Evolutionary conservation across 2,113 vertebrate genomes (phyloP).

Genomic region (Melanerpes formicivorus): DNA sequence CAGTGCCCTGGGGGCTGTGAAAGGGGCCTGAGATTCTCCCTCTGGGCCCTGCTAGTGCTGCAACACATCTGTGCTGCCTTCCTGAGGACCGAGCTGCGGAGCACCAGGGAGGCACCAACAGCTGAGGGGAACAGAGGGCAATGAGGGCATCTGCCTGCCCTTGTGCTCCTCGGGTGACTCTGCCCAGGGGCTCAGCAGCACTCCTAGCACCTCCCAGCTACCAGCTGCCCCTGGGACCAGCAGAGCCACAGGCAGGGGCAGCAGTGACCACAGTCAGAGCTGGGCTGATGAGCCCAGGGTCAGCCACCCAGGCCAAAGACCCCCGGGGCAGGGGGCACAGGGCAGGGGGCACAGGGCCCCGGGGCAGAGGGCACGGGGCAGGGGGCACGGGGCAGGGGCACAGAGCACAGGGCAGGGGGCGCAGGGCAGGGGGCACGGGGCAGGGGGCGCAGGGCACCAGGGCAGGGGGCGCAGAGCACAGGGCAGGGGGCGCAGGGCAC

Average conservation of each 20-base stretch:
- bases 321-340: neutral
- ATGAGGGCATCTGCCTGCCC: rapidly evolving
- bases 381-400: too few species aligned
- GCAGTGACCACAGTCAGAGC: neutral
- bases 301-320: neutral
- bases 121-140: too few species aligned
- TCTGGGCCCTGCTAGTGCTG: rapidly evolving
- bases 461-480: too few species aligned
- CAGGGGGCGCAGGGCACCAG: too few species aligned
- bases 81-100: rapidly evolving
- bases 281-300: neutral
- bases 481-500: too few species aligned
- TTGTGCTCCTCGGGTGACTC: neutral
- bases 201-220: neutral
- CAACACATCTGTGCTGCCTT: neutral
- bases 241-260: neutral
- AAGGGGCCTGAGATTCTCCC: neutral
- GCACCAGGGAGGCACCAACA: neutral
- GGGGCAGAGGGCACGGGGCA: too few species aligned
- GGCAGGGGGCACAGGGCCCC: too few species aligned
- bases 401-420: too few species aligned
- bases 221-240: neutral
- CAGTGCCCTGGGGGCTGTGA: rapidly evolving
- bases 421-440: too few species aligned
- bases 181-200: neutral